Base-by-base conservation (phyloP, 2,113 vertebrate genomes). In the Cairina moschata region DNA sequence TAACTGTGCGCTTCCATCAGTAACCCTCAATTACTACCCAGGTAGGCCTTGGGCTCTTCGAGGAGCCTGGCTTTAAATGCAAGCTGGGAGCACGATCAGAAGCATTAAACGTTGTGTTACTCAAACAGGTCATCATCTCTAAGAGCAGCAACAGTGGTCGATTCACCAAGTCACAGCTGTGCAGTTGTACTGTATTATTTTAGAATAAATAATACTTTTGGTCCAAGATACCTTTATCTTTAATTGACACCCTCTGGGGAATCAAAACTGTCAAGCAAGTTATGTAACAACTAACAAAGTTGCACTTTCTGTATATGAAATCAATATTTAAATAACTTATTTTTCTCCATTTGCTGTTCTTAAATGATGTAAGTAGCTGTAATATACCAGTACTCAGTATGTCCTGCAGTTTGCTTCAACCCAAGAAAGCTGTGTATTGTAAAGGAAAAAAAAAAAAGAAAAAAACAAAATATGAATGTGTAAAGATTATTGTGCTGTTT, bases 291-390 rank as follows among this genome's bases (percentile, higher is more conserved):
- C 98, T 98, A 98, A 99, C 98, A 98, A 97, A 96, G 98, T 99
- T 99, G 98, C 99, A 99, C 99, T 99, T 99, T 99, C 98, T 99
- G 98, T 99, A 99, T 99, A 99, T 99, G 99, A 99, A 99, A 99
- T 99, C 99, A 97, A 99, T 99, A 99, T 99, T 99, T 99, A 99
- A 99, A 99, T 99, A 99, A 99, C 98, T 99, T 99, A 99, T 99
- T 99, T 99, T 99, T 98, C 97, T 98, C 98, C 98, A 98, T 98
- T 98, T 98, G 97, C 98, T 98, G 98, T 99, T 98, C 98, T 98
- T 98, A 98, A 99, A 97, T 98, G 98, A 98, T 99, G 99, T 99
- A 99, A 99, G 99, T 99, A 99, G 98, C 98, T 99, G 99, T 99
- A 99, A 98, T 98, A 99, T 99, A 99, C 98, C 98, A 98, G 98